Evolutionary conservation across 2,797 vertebrate species (phyloP), one percentile per base, ranked within the genome.

Genomic region (Benthosema pterotum): DNA sequence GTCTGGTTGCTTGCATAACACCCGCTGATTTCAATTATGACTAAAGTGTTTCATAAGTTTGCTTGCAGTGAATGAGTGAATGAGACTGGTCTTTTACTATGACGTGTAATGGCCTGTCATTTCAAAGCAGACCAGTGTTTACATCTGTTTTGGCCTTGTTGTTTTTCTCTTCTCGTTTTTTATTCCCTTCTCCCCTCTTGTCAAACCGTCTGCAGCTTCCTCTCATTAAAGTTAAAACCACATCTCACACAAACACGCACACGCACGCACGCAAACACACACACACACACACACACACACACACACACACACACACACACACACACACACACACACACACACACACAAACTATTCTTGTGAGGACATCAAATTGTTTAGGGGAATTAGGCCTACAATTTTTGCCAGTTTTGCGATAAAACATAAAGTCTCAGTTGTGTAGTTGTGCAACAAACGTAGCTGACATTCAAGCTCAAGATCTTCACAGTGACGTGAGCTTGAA

Each of bases 1-100:
- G 47, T 72, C 77, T 48, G 18, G 7, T 66, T 61, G 70, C 75
- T 63, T 74, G 71, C 71, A 55, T 90, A 86, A 89, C 81, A 74
- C 86, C 83, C 82, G 79, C 85, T 83, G 79, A 77, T 89, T 84
- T 86, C 74, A 81, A 75, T 84, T 78, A 74, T 60, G 80, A 80
- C 79, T 50, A 78, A 78, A 81, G 75, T 42, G n/a, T 60, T 56
- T 80, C 58, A 65, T 60, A 84, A 67, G 71, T 83, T 85, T 78
- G 68, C 25, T 58, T 67, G 67, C 67, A 56, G 60, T 65, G 43
- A 28, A 15, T 45, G 11, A 52, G 17, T 11, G 15, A 61, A 25
- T 18, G 62, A 59, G 65, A 60, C 61, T 16, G 15, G 18, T 50
- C 17, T 69, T 79, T 64, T 69, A 45, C 65, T 51, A 52, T 80